Base-by-base conservation (phyloP, 2,797 vertebrate species). In the Ctenopoma kingsleyae region DNA sequence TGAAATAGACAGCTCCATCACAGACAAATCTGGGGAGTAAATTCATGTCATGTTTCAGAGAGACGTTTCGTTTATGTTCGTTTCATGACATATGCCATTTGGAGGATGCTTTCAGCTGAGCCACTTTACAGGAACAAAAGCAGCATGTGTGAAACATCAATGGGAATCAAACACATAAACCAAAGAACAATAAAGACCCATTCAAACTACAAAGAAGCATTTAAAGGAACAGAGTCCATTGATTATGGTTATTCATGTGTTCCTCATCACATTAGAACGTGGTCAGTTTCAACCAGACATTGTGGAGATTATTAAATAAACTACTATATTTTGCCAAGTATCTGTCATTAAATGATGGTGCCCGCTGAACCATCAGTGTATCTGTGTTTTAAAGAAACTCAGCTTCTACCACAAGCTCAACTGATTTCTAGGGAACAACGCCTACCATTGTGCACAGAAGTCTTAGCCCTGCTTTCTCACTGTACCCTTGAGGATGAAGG, bases 81-180 rank as follows among this genome's bases (percentile, higher is more conserved):
- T 65, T 51, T 49, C 22, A 10, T 57, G 40, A 57, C 22, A 64
- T 3, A 23, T 25, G 16, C 36, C 9, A 50, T 36, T 25, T 20
- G 23, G 13, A 20, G 13, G 35, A 62, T 25, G 16, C 46, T 68
- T 57, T 73, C 47, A 72, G 36, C 55, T 19, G 54, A 53, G 22
- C 9, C 10, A 71, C 55, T 57, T 69, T 50, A 15, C 25, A 46
- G 44, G n/a, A 69, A 16, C 43, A 52, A 35, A 16, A 57, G n/a
- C 16, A 59, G 36, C 16, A 51, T 8, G 13, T 44, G 38, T 36
- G 17, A 15, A 13, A 38, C 25, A 40, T 5, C 8, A 49, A 1
- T n/a, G 13, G 44, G 32, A 71, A 65, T 27, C 1, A 51, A 75
- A 44, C 52, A n/a, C 52, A n/a, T 47, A 36, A 58, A 50, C 8